phyloP scores from a whole-genome alignment of 2,888 invertebrate genomes.

The Adela reaumurella region DNA sequence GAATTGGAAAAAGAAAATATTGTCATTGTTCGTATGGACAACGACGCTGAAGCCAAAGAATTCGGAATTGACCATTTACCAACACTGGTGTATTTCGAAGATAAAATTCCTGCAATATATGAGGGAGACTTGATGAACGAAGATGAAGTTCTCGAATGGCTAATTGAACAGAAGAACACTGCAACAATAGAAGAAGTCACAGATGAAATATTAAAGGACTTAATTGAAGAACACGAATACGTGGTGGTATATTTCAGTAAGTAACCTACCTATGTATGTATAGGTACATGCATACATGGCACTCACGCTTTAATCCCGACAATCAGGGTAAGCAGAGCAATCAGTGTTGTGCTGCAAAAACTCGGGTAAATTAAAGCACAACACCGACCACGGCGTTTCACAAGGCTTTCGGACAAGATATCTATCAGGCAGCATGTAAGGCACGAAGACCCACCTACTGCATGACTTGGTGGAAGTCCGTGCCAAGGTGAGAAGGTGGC shows the following conservation, averaged over 20 bases:
- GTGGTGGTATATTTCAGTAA: slow-evolving; percentile 91
- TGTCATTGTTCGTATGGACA: slow-evolving; percentile 85
- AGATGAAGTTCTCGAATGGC: slow-evolving; percentile 87
- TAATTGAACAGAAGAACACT: slow-evolving; percentile 80
- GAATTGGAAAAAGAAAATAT: slow-evolving; percentile 87
- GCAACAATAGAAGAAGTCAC: slow-evolving; percentile 94
- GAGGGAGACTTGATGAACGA: slow-evolving; percentile 91
- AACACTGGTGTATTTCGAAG: slow-evolving; percentile 83
- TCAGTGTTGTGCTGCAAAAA: too few species aligned
- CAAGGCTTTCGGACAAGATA: too few species aligned
- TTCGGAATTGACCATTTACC: slow-evolving; percentile 88
- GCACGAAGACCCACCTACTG: too few species aligned
- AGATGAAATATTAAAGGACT: slow-evolving; percentile 80
- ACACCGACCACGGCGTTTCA: too few species aligned
- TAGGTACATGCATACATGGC: too few species aligned
- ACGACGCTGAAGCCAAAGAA: slow-evolving; percentile 85
- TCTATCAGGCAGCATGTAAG: too few species aligned
- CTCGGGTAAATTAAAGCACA: too few species aligned
- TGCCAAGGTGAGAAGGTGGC: too few species aligned
- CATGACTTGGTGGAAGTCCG: too few species aligned
- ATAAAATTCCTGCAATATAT: slow-evolving; percentile 86
- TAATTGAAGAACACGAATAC: slow-evolving; percentile 88
- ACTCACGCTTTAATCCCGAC: too few species aligned
- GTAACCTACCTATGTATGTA: too few species aligned
- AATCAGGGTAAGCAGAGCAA: too few species aligned